phyloP scores from a whole-genome alignment of 1,140 invertebrate genomes.

The Luehdorfia chinensis region DNA sequence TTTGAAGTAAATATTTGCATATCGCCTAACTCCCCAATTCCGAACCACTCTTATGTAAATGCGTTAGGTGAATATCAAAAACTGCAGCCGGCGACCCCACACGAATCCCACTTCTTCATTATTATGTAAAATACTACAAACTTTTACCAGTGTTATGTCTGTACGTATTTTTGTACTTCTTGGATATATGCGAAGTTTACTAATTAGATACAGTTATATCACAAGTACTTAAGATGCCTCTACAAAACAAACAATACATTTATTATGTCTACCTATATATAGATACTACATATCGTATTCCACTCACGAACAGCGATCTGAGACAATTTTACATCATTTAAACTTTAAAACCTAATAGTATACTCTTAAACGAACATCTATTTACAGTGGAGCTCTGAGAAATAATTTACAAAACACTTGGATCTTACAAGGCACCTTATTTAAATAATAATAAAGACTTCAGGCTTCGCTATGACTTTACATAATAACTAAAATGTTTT shows the following conservation, averaged over 20 bases:
- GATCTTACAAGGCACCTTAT: constrained; percentile 71
- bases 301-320: constrained; percentile 44
- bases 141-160: constrained; percentile 62
- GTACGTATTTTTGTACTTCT: constrained; percentile 66
- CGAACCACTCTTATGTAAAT: constrained; percentile 69
- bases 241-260: constrained; percentile 73
- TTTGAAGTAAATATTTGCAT: constrained; percentile 74
- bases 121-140: constrained; percentile 62
- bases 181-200: constrained; percentile 51
- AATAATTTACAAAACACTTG: constrained; percentile 75
- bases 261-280: constrained; percentile 60
- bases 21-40: constrained; percentile 69
- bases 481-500: constrained; percentile 72
- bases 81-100: constrained; percentile 64
- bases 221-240: constrained; percentile 73
- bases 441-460: constrained; percentile 70
- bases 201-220: constrained; percentile 74
- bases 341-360: constrained; percentile 66
- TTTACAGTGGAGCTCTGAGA: constrained; percentile 68
- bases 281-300: constrained; percentile 42
- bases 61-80: constrained; percentile 46
- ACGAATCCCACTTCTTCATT: constrained; percentile 45
- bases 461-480: constrained; percentile 74
- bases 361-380: constrained; percentile 69
- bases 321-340: constrained; percentile 62